Conservation (phyloP, 2,113 vertebrate species). For the Lepisosteus osseus region DNA sequence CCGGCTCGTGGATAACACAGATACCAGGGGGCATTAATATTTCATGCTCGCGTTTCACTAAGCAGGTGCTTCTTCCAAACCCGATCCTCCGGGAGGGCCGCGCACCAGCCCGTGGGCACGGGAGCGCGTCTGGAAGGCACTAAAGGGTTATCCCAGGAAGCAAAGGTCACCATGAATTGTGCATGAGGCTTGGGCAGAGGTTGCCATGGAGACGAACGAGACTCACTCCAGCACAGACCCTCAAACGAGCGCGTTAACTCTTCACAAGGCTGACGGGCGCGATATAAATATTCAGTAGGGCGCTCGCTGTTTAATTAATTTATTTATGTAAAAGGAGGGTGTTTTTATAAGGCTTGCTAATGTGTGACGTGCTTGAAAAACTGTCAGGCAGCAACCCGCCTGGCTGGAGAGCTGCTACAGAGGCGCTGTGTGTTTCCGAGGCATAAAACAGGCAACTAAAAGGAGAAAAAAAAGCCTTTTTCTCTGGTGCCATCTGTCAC, state of each 20-base stretch:
- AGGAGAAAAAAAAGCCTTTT: too few relatives aligned
- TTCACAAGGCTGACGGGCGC: conserved; percentile 21
- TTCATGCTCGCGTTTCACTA: neutral
- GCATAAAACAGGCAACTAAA: too few relatives aligned
- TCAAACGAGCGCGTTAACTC: conserved; percentile 37
- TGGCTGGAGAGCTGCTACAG: too few relatives aligned
- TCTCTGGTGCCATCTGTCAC: too few relatives aligned
- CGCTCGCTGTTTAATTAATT: conserved; percentile 16
- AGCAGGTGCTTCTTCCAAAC: neutral
- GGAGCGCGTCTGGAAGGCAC: conserved; percentile 1
- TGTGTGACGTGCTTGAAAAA: neutral
- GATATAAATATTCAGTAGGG: conserved; percentile 37
- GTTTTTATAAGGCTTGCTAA: conserved; percentile 1
- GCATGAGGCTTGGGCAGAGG: conserved; percentile 60
- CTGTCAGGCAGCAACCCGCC: too few relatives aligned
- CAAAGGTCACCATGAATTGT: conserved; percentile 77
- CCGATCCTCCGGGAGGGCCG: neutral
- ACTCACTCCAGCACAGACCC: conserved; percentile 54
- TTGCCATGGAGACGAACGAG: conserved; percentile 59
- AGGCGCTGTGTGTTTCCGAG: too few relatives aligned
- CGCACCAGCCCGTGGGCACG: conserved; percentile 2
- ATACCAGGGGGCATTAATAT: too few relatives aligned
- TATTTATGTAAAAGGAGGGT: conserved; percentile 17
- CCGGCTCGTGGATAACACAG: neutral
- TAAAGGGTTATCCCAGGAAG: conserved; percentile 12